A percentile compares a stretch with the other conserved stretches of the same genome.
phyloP scores from a whole-genome alignment of 2,797 vertebrate genomes.

The Zenarchopterus dispar region DNA sequence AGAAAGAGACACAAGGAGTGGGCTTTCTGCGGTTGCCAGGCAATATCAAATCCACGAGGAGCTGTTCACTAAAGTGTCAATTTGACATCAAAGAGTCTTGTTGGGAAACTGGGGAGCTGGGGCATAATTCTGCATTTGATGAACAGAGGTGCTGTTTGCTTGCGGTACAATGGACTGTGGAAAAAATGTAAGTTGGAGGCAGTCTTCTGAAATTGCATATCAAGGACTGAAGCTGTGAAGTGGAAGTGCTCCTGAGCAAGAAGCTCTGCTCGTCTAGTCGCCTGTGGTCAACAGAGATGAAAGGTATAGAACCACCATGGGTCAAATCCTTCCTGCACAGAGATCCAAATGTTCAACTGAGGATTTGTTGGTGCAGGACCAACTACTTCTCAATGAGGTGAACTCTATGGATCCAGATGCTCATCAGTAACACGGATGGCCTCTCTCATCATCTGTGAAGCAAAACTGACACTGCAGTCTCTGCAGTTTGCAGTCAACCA shows the following conservation, averaged over 20 bases:
- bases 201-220: slow-evolving; percentile 55
- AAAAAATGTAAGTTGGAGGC: slow-evolving; percentile 40
- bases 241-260: slow-evolving; percentile 6
- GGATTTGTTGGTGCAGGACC: slow-evolving; percentile 34
- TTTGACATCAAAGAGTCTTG: slow-evolving; percentile 82
- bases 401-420: slow-evolving; percentile 68
- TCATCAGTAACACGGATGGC: slow-evolving; percentile 71
- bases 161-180: slow-evolving; percentile 47
- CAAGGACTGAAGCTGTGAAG: slow-evolving; percentile 42
- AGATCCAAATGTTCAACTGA: slow-evolving; percentile 34
- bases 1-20: slow-evolving; percentile 59
- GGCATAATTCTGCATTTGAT: slow-evolving; percentile 75
- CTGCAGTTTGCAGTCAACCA: slow-evolving; percentile 65
- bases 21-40: slow-evolving; percentile 77
- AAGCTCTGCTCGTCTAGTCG: slow-evolving; percentile 9
- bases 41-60: slow-evolving; percentile 79
- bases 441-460: slow-evolving; percentile 60
- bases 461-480: slow-evolving; percentile 66
- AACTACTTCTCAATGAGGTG: slow-evolving; percentile 46
- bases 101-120: slow-evolving; percentile 60
- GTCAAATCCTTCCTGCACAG: slow-evolving; percentile 18
- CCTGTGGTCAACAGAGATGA: slow-evolving; percentile 37
- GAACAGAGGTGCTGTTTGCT: slow-evolving; percentile 61
- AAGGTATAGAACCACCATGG: slow-evolving; percentile 40
- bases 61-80: slow-evolving; percentile 83